phyloP scores from a whole-genome alignment of 2,113 vertebrate genomes.

The Pseudopipra pipra region DNA sequence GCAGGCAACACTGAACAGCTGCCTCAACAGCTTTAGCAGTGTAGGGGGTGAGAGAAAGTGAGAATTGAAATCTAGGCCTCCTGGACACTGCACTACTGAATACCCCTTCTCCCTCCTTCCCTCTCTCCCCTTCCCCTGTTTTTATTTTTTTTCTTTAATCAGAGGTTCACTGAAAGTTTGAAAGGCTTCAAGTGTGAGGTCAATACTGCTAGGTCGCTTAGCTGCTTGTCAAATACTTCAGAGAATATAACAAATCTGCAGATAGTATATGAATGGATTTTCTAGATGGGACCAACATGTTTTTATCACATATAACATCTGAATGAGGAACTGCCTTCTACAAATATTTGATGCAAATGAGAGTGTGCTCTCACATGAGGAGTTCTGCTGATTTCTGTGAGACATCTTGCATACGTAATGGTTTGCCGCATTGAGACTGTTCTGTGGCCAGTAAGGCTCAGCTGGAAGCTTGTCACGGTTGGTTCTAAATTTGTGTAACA shows the following conservation, averaged over 20 bases:
- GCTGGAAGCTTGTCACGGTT: background rate
- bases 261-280: background rate
- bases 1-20: background rate
- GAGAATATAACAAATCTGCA: background rate
- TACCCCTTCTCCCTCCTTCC: background rate
- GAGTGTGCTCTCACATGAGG: background rate
- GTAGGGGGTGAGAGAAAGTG: background rate
- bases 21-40: background rate
- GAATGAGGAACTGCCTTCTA: background rate
- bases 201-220: background rate
- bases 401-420: background rate
- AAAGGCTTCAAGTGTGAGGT: background rate
- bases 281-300: background rate
- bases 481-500: background rate
- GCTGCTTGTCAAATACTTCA: background rate
- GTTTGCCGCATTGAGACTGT: background rate
- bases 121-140: rapidly evolving
- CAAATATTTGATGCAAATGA: background rate
- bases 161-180: background rate
- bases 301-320: background rate
- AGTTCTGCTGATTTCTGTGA: background rate
- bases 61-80: background rate
- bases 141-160: rapidly evolving
- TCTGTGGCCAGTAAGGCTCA: background rate
- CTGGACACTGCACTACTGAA: background rate